These are phyloP conservation scores for Dermolepida albohirtum DNA, from an alignment of 2,888 invertebrate species.

Conservation along the genomic window DNA sequence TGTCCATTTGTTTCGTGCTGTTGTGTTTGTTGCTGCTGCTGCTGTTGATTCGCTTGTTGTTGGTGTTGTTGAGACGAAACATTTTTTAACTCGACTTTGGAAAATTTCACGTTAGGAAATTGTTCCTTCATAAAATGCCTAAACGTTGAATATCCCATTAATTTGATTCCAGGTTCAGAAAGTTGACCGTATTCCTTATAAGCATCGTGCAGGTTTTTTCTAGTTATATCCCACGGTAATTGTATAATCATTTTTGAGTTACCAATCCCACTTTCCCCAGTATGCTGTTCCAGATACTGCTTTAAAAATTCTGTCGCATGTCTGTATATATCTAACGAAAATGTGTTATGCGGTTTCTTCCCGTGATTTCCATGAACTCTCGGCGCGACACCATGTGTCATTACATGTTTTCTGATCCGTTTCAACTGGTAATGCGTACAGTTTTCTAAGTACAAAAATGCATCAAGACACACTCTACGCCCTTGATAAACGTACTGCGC, in stretches of 20 bases:
- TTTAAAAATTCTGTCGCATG: slow-evolving; percentile 82
- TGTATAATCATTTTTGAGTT: slow-evolving; percentile 69
- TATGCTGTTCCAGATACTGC: slow-evolving; percentile 77
- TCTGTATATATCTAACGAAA: slow-evolving; percentile 81
- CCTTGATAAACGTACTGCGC: slow-evolving; percentile 85
- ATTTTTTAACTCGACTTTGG: slow-evolving; percentile 71
- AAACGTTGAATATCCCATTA: slow-evolving; percentile 85
- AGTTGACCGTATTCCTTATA: slow-evolving; percentile 81
- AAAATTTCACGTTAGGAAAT: slow-evolving; percentile 81
- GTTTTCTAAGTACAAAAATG: slow-evolving; percentile 83
- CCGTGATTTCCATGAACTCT: slow-evolving; percentile 84
- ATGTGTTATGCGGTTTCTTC: slow-evolving; percentile 84
- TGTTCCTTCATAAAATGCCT: slow-evolving; percentile 85
- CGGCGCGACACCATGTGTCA: slow-evolving; percentile 83
- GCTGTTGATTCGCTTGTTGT: slow-evolving; percentile 66
- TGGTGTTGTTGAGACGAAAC: slow-evolving; percentile 67
- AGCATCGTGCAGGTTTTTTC: slow-evolving; percentile 80
- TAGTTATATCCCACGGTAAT: slow-evolving; percentile 70
- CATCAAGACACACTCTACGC: slow-evolving; percentile 80
- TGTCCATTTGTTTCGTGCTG: slow-evolving; percentile 52
- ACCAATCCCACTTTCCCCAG: slow-evolving; percentile 67
- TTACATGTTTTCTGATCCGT: slow-evolving; percentile 81
- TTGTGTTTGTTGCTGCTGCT: slow-evolving; percentile 62
- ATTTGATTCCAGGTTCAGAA: slow-evolving; percentile 76
- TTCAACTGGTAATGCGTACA: slow-evolving; percentile 84